Base-by-base conservation (phyloP, 2,888 invertebrate genomes). In the Tetrapedia diversipes region DNA sequence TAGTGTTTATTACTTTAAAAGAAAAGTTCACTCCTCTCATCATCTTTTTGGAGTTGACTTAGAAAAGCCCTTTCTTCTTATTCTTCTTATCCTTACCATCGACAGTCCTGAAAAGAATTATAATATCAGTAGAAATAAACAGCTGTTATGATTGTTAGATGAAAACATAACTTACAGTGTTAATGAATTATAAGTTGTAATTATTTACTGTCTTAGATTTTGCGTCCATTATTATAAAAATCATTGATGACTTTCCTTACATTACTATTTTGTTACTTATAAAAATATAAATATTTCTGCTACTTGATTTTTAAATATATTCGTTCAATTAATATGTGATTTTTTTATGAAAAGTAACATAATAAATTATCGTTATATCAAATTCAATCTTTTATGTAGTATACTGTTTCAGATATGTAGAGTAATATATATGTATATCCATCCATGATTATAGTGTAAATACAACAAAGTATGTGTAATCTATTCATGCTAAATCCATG, bases 1-100 rank as follows among this genome's bases (percentile, higher is more conserved):
- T 22, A 32, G 27, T 53, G 37, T 54, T 11, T 10, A 64, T 49
- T 63, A 69, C 37, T 61, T 68, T 24, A 24, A n/a, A n/a, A 53
- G 27, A 49, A 59, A 72, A 43, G 61, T 16, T 69, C 37, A 24
- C 61, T 67, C 66, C 29, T 61, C 71, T n/a, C 32, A 68, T 71
- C 59, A 81, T 72, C 79, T 83, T 78, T 75, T 68, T 61, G 65
- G 22, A 37, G 53, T 71, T 32, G 57, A 63, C 37, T 94, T 96
- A 97, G 93, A 97, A 97, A 93, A 97, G 95, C 92, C 97, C 96
- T 94, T 97, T 97, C 94, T 97, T 97, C 94, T 96, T 96, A 92
- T 94, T 95, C 93, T 97, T 97, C 92, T 97, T 96, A 90, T 96
- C 96, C 93, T 97, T 96, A 87, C 97, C 97, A 90, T 97, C 97